phyloP scores from a whole-genome alignment of 2,888 invertebrate genomes.

The Hirtodrosophila histrioides region DNA sequence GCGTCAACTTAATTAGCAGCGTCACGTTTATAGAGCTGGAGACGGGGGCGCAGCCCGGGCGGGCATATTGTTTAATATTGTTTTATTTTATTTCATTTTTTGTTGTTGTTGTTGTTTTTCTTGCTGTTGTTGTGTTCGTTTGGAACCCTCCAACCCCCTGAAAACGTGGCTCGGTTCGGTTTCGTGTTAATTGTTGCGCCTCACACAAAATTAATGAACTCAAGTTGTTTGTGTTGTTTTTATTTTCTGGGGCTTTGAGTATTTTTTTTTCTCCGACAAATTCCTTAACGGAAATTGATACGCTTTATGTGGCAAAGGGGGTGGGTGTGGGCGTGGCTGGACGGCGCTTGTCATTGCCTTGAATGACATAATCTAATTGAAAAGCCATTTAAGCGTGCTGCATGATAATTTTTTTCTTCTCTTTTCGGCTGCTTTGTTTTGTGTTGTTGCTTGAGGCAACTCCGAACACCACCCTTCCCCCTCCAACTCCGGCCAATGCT shows the following conservation, averaged over 20 bases:
- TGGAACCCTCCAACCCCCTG: conserved; percentile 7
- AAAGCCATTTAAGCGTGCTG: conserved; percentile 79
- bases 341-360: conserved; percentile 56
- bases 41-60: conserved; percentile 8
- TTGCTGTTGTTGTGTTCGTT: conserved; percentile 6
- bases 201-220: conserved; percentile 78
- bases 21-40: conserved; percentile 65
- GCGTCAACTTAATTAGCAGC: conserved; percentile 80
- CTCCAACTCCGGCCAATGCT: background rate
- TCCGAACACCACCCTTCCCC: background rate
- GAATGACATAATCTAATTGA: conserved; percentile 80
- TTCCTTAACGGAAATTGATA: conserved; percentile 78
- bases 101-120: conserved; percentile 1
- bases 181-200: conserved; percentile 80
- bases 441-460: conserved; percentile 3
- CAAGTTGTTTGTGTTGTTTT: conserved; percentile 72
- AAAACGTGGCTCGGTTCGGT: conserved; percentile 50
- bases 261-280: conserved; percentile 40
- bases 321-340: conserved; percentile 21
- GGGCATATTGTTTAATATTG: conserved; percentile 75
- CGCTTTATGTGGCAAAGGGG: conserved; percentile 49
- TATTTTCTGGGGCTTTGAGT: conserved; percentile 42
- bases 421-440: conserved; percentile 1
- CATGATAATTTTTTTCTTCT: conserved; percentile 72
- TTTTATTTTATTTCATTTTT: conserved; percentile 38